Evolutionary conservation across 1,140 invertebrate genomes (phyloP), one percentile per base, ranked within the genome.

Genomic region (Druon quercuslanigerum): DNA sequence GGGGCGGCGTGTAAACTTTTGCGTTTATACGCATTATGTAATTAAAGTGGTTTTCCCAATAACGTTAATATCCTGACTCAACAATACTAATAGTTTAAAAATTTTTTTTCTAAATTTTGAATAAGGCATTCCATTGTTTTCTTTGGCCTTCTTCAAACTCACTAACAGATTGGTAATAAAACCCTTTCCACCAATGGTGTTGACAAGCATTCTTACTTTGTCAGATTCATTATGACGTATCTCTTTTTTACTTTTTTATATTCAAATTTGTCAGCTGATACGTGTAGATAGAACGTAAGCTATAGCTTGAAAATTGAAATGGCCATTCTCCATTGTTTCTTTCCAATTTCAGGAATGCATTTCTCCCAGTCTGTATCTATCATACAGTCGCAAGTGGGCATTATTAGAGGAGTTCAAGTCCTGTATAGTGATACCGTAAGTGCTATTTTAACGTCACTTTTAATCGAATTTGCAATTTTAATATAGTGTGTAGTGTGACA

Each of bases 321-420:
- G 33, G 8, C 60, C 40, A 40, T n/a, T 16, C 57, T 57, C 40
- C 71, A 72, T 76, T 80, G 72, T 52, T 74, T 14, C 52, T 85
- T 85, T 89, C 90, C 85, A 87, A 84, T 95, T 95, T 72, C 92
- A 98, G 97, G 97, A 84, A 99, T 99, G 97, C 97, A 98, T 93
- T 99, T 99, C 93, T 98, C 97, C 83, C 98, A 99, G 92, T 96
- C 97, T 83, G 97, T 99, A 84, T 96, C 97, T 78, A 98, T 98
- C 86, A 96, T 99, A 88, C 97, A 98, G 91, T 96, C 96, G 86
- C 94, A 98, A 96, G 94, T 98, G 93, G 94, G 96, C 89, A 94
- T 96, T 86, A 98, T 99, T 85, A 95, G 97, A 92, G 96, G 96
- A 82, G 97, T 99, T 77, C 97, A 99, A 94, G 97, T 99, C 84